phyloP scores from a whole-genome alignment of 2,888 invertebrate genomes.

The Stenoptilia bipunctidactyla region DNA sequence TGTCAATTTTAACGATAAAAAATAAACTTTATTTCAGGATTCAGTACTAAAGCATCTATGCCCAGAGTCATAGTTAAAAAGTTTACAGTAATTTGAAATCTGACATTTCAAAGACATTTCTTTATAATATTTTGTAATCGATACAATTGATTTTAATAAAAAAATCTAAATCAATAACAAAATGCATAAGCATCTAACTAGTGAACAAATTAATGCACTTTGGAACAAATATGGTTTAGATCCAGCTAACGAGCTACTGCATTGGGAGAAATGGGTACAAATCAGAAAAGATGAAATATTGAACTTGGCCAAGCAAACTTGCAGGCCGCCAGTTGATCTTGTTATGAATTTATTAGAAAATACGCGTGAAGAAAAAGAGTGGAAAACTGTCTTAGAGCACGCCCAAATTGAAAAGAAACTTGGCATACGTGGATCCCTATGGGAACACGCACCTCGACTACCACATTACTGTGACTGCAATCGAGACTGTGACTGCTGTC shows the following conservation, averaged over 20 bases:
- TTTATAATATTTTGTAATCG: too few relatives aligned
- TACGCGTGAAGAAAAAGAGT: slow-evolving; percentile 39
- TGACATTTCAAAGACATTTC: too few relatives aligned
- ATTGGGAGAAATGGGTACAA: slow-evolving; percentile 55
- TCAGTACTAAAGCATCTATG: too few relatives aligned
- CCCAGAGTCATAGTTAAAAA: too few relatives aligned
- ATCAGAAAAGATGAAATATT: slow-evolving; percentile 41
- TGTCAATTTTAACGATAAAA: too few relatives aligned
- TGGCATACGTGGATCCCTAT: slow-evolving; percentile 29
- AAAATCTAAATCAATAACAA: too few relatives aligned
- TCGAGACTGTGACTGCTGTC: slow-evolving; percentile 18
- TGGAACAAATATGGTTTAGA: slow-evolving; percentile 19
- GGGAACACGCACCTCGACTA: slow-evolving; percentile 40
- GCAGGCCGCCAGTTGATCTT: slow-evolving; percentile 36
- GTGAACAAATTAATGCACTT: background rate
- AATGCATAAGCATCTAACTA: too few relatives aligned
- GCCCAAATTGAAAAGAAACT: slow-evolving; percentile 39
- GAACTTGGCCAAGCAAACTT: slow-evolving; percentile 25
- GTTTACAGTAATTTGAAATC: too few relatives aligned
- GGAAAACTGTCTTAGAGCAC: slow-evolving; percentile 39
- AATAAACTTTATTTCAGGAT: too few relatives aligned
- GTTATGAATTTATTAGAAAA: slow-evolving; percentile 44
- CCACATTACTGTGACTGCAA: slow-evolving; percentile 36
- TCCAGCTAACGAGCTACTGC: slow-evolving; percentile 37
- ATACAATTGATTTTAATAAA: too few relatives aligned